phyloP scores from a whole-genome alignment of 1,140 invertebrate species.

The Sitobion miscanthi region DNA sequence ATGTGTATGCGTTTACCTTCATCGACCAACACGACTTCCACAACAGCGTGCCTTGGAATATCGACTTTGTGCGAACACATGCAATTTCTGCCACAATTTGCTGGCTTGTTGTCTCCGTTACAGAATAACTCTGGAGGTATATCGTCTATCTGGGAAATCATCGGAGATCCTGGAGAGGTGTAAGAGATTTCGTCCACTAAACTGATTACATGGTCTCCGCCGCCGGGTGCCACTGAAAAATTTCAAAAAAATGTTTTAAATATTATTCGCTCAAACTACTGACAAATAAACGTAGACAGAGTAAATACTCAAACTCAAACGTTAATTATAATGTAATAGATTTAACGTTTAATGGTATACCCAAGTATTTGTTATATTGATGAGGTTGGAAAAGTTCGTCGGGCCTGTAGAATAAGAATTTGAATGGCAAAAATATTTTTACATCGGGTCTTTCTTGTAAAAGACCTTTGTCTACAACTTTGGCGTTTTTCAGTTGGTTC shows the following conservation, averaged over 20 bases:
- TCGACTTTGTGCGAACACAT: constrained; percentile 83
- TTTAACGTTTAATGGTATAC: constrained; percentile 63
- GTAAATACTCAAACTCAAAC: not conserved
- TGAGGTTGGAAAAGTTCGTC: constrained; percentile 77
- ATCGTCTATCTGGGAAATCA: constrained; percentile 80
- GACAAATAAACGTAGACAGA: not conserved
- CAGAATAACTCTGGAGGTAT: constrained; percentile 80
- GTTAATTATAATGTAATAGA: not conserved
- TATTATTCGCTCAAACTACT: not conserved
- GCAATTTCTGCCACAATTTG: constrained; percentile 80
- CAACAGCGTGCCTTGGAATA: constrained; percentile 78
- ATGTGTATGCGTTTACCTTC: constrained; percentile 68
- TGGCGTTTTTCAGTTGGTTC: constrained; percentile 75
- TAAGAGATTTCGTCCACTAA: constrained; percentile 87
- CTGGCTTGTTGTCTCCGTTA: constrained; percentile 83
- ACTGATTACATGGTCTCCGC: constrained; percentile 81
- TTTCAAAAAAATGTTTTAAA: not conserved
- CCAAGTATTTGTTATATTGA: constrained; percentile 76
- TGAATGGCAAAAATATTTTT: constrained; percentile 79
- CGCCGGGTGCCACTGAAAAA: constrained; percentile 71
- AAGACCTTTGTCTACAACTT: constrained; percentile 70
- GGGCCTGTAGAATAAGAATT: constrained; percentile 75
- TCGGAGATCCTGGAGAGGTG: constrained; percentile 79
- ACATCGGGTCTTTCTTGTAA: constrained; percentile 74
- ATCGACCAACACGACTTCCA: constrained; percentile 82